A percentile compares a stretch with the other conserved stretches of the same genome.
Conservation (phyloP, 2,797 vertebrate species). For the Dendrocincla tyrannina region DNA sequence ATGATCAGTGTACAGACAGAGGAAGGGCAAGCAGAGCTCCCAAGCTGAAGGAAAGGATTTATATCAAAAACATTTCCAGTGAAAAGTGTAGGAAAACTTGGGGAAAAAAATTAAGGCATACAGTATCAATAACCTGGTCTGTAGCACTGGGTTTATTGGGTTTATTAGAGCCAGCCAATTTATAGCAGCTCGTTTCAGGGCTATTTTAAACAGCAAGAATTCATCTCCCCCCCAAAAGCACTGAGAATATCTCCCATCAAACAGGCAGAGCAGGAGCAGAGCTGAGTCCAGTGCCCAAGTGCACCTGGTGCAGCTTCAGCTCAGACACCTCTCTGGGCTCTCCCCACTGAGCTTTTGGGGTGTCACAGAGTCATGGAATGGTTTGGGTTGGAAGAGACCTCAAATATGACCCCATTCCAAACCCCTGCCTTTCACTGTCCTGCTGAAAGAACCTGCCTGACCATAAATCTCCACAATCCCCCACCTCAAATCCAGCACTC, state of each 20-base stretch:
- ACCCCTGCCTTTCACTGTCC: neutral
- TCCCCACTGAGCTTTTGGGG: neutral
- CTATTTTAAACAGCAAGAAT: neutral
- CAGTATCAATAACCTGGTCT: neutral
- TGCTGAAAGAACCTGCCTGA: neutral
- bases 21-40: neutral
- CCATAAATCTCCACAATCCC: neutral
- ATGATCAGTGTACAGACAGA: neutral
- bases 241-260: neutral
- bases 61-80: neutral
- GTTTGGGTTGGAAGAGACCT: neutral
- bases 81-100: neutral
- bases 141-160: neutral
- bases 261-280: neutral
- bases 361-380: neutral
- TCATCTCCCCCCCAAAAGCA: neutral
- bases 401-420: neutral
- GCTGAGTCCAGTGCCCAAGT: neutral
- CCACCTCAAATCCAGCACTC: neutral
- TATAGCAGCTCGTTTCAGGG: neutral
- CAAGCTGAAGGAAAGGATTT: neutral
- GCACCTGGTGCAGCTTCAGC: neutral
- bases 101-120: fast-evolving
- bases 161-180: neutral
- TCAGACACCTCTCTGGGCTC: neutral